Conservation (phyloP, 53 echinoderm and acorn worm species). For the Henricia sp. region DNA sequence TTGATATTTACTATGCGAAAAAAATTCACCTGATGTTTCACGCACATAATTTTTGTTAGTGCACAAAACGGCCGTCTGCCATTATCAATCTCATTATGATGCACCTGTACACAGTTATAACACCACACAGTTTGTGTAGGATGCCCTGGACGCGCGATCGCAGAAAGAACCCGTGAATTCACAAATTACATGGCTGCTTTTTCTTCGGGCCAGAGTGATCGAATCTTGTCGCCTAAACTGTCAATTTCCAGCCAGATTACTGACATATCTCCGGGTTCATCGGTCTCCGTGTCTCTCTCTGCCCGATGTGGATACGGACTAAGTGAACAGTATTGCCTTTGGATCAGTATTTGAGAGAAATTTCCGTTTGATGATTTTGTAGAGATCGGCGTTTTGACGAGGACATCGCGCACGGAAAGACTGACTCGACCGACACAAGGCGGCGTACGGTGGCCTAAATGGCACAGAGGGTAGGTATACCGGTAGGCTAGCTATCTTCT, state of each 20-base stretch:
- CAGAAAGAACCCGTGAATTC: slow-evolving; percentile 58
- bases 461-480: slow-evolving; percentile 64
- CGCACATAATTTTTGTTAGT: too few relatives aligned
- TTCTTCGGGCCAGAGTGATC: slow-evolving; percentile 57
- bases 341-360: slow-evolving; percentile 52
- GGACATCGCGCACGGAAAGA: neutral
- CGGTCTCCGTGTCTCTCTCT: slow-evolving; percentile 48
- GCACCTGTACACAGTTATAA: slow-evolving; percentile 65
- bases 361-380: slow-evolving; percentile 53
- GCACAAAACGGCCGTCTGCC: slow-evolving; percentile 47
- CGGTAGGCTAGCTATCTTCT: too few relatives aligned
- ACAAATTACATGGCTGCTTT: slow-evolving; percentile 65
- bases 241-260: slow-evolving; percentile 62
- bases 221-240: slow-evolving; percentile 57
- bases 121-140: slow-evolving; percentile 63
- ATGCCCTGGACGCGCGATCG: slow-evolving; percentile 61
- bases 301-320: slow-evolving; percentile 49
- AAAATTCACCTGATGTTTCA: too few relatives aligned
- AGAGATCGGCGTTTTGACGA: slow-evolving; percentile 34
- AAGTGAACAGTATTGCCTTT: slow-evolving; percentile 49
- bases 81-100: slow-evolving; percentile 61
- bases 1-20: too few relatives aligned
- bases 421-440: slow-evolving; percentile 31
- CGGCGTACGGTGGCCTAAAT: slow-evolving; percentile 43
- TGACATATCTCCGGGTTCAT: slow-evolving; percentile 59